Base-by-base conservation (phyloP, 1,140 invertebrate species). In the Campoletis sonorensis region DNA sequence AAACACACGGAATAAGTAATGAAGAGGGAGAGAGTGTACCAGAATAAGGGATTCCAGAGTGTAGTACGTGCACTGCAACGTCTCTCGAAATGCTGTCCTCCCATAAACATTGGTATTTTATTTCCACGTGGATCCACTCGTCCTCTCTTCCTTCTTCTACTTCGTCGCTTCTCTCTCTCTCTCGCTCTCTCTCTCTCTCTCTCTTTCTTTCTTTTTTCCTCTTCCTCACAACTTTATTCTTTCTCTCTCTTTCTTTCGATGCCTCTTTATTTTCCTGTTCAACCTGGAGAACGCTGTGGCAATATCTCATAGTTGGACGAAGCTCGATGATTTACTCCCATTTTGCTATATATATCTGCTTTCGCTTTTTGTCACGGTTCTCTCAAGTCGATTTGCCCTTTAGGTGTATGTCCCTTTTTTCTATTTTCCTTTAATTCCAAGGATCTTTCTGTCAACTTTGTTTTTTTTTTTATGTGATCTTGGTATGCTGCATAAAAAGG, bases 41-140 rank as follows among this genome's bases (percentile, higher is more conserved):
- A 30, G 76, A 78, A 78, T 78, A 78, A 78, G 54, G 76, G 76
- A 78, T 78, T 78, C 76, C 76, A 78, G 58, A 78, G 76, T 78
- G 61, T 78, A 78, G 76, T 78, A 78, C 76, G 76, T 78, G 76
- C 76, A 61, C 76, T 33, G 76, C 76, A 67, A 78, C 58, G 76
- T 78, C 76, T 78, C 76, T 67, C 68, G 79, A 75, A 78, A 78
- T 58, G 33, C 30, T 78, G 76, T 85, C 84, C 85, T 83, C 85
- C 83, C 84, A 86, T 87, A 87, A 88, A 88, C 85, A 88, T 87
- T 82, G 86, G 85, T 84, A 87, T 87, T 88, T 88, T 87, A 88
- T 89, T 85, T 88, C 83, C 81, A 80, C 78, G 84, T 81, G 67
- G 77, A 83, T 83, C 83, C 76, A 82, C 81, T 84, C 85, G 45